phyloP scores from a whole-genome alignment of 1,140 invertebrate genomes.

The Asobara japonica region DNA sequence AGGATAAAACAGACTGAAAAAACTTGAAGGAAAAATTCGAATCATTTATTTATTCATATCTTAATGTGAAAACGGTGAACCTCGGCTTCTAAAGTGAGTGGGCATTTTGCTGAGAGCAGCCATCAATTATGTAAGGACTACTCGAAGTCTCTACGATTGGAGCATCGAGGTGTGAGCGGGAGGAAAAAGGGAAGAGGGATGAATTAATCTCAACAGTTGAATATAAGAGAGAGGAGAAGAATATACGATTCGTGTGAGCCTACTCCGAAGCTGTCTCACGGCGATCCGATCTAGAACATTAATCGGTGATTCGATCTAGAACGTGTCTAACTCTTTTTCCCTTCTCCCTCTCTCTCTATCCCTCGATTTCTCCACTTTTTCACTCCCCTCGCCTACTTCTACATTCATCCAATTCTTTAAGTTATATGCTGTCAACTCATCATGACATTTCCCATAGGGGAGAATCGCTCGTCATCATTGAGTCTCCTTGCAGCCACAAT shows the following conservation, averaged over 20 bases:
- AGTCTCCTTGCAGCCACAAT: background rate
- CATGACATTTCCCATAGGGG: background rate
- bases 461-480: constrained; percentile 3
- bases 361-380: no score
- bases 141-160: background rate
- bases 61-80: background rate
- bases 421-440: background rate
- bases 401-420: background rate
- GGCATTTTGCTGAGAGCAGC: background rate
- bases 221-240: background rate
- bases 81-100: background rate
- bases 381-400: background rate
- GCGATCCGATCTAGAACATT: background rate
- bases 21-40: background rate
- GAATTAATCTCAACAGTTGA: background rate
- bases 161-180: background rate
- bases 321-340: background rate
- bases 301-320: background rate
- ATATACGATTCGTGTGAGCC: constrained; percentile 1
- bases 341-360: background rate
- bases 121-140: constrained; percentile 5
- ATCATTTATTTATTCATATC: background rate
- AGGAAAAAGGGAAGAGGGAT: background rate
- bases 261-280: background rate
- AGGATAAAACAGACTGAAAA: no score